Evolutionary conservation across 2,888 invertebrate species (phyloP).

Genomic region (Piscicola geometra): DNA sequence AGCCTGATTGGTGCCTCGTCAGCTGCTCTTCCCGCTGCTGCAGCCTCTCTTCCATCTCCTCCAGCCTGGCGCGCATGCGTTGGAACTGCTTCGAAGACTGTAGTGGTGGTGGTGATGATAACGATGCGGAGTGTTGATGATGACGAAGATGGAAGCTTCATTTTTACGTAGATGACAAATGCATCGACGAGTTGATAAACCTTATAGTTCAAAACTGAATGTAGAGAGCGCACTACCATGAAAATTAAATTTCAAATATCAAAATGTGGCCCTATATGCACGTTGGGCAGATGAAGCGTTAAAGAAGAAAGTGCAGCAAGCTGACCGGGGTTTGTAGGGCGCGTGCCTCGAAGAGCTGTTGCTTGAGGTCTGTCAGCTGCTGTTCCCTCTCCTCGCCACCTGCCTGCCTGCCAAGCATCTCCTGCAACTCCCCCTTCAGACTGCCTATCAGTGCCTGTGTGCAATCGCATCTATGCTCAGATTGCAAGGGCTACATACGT

Average conservation of each 20-base stretch:
- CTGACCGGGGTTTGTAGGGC: background rate
- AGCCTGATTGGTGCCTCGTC: background rate
- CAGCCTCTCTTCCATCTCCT: slow-evolving; percentile 12
- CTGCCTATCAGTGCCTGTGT: background rate
- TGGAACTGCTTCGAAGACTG: slow-evolving; percentile 3
- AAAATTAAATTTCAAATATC: too few relatives aligned
- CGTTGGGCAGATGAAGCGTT: too few relatives aligned
- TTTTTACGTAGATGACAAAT: too few relatives aligned
- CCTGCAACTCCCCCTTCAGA: slow-evolving; percentile 1
- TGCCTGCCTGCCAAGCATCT: background rate
- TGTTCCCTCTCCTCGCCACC: background rate
- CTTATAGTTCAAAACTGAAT: too few relatives aligned
- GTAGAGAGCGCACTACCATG: too few relatives aligned
- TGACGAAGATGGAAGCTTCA: too few relatives aligned
- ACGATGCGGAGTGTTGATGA: background rate
- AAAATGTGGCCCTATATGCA: too few relatives aligned
- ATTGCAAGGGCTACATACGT: too few relatives aligned
- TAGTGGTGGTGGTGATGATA: too few relatives aligned
- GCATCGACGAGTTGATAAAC: too few relatives aligned
- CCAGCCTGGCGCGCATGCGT: background rate
- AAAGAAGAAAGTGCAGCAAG: too few relatives aligned
- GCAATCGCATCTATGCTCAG: too few relatives aligned
- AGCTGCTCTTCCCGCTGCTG: slow-evolving; percentile 5
- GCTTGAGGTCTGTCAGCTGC: background rate
- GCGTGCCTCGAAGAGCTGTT: background rate